Evolutionary conservation across 2,113 vertebrate species (phyloP), one percentile per base, ranked within the genome.

Genomic region (Thalassoma bifasciatum): DNA sequence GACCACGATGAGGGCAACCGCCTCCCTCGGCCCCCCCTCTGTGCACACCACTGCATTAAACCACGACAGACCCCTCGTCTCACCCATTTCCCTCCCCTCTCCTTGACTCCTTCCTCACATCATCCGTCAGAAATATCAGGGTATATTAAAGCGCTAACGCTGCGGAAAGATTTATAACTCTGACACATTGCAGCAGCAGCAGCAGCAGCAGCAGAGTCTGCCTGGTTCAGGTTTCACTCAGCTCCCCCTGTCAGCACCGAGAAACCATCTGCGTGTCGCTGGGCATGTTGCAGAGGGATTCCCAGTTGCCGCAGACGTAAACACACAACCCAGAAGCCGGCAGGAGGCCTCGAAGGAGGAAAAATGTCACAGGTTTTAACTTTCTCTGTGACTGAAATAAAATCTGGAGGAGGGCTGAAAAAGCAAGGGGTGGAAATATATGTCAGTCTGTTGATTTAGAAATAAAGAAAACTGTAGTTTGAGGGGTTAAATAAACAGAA

Each of bases 251-350:
- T 53, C 22, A 0, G 7, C 23, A 52, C 8, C 0, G 57, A 5
- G 52, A 79, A 63, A 13, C 56, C 51, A 14, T 51, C 65, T 53
- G 52, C 52, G 69, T 38, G 59, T 78, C 42, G 22, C 53, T 23
- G 58, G 65, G 75, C 30, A 34, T 51, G 77, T 71, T 21, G 3
- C 19, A 1, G 49, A 30, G 52, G 61, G 68, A 62, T 52, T 66
- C 72, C 76, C 61, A n/a, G 54, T 40, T 77, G 16, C 0, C 10
- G 24, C 76, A 64, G 64, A 73, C 52, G 73, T 70, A 62, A 81
- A 59, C 19, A 64, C 16, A 64, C 14, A 70, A 81, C 37, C 24
- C 14, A 50, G 50, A 53, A 54, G 46, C 58, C 56, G 57, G 54
- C 14, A 17, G 0, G 14, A 22, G 13, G 9, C 24, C 30, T 30